Percentiles rank a stretch among this genome's conserved stretches.
These are phyloP conservation scores for Amblyjoppa fuscipennis DNA, from an alignment of 2,888 invertebrate species.

Conservation along the genomic window DNA sequence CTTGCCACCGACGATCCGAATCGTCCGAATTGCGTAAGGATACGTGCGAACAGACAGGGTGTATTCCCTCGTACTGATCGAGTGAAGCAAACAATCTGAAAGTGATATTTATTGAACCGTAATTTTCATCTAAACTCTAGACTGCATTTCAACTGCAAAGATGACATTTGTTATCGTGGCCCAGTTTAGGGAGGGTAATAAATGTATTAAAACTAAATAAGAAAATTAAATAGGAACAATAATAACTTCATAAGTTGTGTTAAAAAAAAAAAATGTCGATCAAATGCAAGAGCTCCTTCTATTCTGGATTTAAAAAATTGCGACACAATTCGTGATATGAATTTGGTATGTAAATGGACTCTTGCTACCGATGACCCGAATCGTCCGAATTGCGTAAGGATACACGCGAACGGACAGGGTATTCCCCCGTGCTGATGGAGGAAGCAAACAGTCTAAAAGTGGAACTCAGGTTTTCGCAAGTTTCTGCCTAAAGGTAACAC, in stretches of 20 bases:
- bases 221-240: background rate
- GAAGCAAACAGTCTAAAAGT: conserved; percentile 46
- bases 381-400: conserved; percentile 44
- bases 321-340: conserved; percentile 21
- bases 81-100: conserved; percentile 33
- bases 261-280: background rate
- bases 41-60: conserved; percentile 21
- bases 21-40: conserved; percentile 40
- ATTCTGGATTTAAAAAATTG: conserved; percentile 6
- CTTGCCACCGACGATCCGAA: background rate
- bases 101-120: conserved; percentile 15
- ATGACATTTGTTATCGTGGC: background rate
- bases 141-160: background rate
- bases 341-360: conserved; percentile 33
- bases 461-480: conserved; percentile 47
- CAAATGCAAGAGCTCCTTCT: background rate
- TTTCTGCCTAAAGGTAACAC: conserved; percentile 25
- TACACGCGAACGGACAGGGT: conserved; percentile 25
- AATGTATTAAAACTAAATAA: background rate
- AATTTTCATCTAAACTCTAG: too few species aligned
- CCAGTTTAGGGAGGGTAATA: background rate
- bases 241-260: background rate
- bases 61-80: conserved; percentile 33
- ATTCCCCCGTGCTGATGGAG: conserved; percentile 29
- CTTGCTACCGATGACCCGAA: background rate